phyloP scores from a whole-genome alignment of 2,797 vertebrate genomes.

The Gadopsis marmoratus region DNA sequence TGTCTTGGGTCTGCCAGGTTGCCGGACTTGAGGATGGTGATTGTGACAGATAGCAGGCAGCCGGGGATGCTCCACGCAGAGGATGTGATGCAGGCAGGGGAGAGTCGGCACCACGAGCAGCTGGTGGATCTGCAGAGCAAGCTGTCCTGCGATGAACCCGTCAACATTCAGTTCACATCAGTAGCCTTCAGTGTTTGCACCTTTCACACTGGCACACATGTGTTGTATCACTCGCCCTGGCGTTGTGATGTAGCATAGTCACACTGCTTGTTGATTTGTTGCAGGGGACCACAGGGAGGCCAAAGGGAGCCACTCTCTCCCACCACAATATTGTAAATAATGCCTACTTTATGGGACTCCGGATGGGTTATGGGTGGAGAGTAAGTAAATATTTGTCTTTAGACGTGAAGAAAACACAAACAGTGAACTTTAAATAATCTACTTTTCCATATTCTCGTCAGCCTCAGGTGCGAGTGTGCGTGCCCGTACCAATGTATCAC shows the following conservation, averaged over 20 bases:
- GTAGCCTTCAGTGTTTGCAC: conserved; percentile 72
- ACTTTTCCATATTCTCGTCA: conserved; percentile 27
- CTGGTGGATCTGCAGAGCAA: conserved; percentile 84
- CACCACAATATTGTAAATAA: conserved; percentile 90
- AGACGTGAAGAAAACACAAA: not conserved
- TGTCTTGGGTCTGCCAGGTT: conserved; percentile 77
- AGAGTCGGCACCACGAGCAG: conserved; percentile 79
- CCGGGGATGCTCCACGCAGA: conserved; percentile 88
- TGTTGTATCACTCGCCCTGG: not conserved
- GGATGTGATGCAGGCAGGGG: conserved; percentile 89
- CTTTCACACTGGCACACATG: not conserved
- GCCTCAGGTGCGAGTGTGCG: conserved; percentile 75
- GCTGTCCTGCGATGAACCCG: conserved; percentile 87
- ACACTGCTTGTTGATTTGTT: conserved; percentile 31
- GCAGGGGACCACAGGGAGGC: conserved; percentile 92
- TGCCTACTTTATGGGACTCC: conserved; percentile 79
- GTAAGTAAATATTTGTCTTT: conserved; percentile 70
- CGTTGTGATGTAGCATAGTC: not conserved
- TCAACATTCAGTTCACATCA: conserved; percentile 96
- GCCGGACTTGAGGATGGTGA: conserved; percentile 88
- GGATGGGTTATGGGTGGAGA: conserved; percentile 73
- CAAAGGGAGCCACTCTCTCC: conserved; percentile 89
- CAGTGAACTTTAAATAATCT: not conserved
- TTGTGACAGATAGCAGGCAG: conserved; percentile 85
- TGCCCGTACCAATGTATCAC: conserved; percentile 89